phyloP scores from a whole-genome alignment of 2,888 invertebrate genomes.

The Dicranocentrus wangi region DNA sequence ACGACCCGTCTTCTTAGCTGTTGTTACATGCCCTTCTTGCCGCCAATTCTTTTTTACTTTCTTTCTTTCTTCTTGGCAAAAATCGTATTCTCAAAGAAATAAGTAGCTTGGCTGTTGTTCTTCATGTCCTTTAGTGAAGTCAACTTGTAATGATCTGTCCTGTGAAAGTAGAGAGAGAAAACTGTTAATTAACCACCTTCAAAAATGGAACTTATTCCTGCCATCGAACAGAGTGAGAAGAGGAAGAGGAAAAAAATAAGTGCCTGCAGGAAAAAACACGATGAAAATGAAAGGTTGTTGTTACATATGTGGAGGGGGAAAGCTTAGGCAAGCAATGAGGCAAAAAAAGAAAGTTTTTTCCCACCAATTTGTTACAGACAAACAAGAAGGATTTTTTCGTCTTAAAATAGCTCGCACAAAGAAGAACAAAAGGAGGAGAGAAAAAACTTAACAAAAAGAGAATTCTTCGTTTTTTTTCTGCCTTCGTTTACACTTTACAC shows the following conservation, averaged over 20 bases:
- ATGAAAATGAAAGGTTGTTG: too few species aligned
- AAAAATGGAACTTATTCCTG: constrained; percentile 41
- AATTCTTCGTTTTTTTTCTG: constrained; percentile 26
- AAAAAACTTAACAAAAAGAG: too few species aligned
- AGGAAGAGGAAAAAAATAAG: not conserved
- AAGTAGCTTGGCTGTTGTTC: not conserved
- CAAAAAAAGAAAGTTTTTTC: constrained; percentile 51
- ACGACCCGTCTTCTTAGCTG: too few species aligned
- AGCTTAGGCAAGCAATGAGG: constrained; percentile 34
- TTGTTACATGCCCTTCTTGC: too few species aligned
- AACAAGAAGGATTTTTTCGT: constrained; percentile 43
- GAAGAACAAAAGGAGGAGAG: constrained; percentile 1
- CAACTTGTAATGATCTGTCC: constrained; percentile 53
- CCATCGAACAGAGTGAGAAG: constrained; percentile 7
- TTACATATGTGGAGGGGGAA: not conserved
- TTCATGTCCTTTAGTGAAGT: not conserved
- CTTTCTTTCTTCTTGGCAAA: not conserved
- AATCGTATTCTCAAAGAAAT: not conserved
- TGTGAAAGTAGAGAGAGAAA: constrained; percentile 34
- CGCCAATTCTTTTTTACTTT: not conserved
- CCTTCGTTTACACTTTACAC: constrained; percentile 6
- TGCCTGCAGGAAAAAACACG: not conserved
- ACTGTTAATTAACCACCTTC: constrained; percentile 60
- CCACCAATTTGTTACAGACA: constrained; percentile 59
- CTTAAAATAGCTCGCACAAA: constrained; percentile 19